phyloP scores from a whole-genome alignment of 2,113 vertebrate species.

The Lophochroa leadbeateri region DNA sequence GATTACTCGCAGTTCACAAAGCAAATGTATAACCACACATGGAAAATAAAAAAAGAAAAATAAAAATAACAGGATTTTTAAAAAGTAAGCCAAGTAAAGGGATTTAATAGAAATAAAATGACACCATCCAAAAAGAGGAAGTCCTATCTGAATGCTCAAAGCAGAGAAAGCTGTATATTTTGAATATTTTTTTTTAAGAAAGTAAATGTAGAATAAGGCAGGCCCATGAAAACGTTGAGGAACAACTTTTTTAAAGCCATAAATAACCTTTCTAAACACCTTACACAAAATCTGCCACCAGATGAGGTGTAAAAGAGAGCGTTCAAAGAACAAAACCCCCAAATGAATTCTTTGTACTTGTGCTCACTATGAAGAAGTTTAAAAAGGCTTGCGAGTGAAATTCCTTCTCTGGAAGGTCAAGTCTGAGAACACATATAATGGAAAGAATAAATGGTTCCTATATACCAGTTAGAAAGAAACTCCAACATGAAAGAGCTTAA shows the following conservation, averaged over 20 bases:
- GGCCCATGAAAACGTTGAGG: not conserved
- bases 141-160: not conserved
- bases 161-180: not conserved
- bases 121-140: not conserved
- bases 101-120: not conserved
- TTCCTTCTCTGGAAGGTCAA: not conserved
- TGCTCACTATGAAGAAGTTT: not conserved
- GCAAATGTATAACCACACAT: not conserved
- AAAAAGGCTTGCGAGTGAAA: not conserved
- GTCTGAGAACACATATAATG: not conserved
- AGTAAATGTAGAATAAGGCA: not conserved
- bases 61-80: not conserved
- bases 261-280: not conserved
- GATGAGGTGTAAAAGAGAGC: not conserved
- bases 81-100: not conserved
- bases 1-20: not conserved
- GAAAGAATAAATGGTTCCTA: conserved; percentile 13
- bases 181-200: not conserved
- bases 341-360: not conserved
- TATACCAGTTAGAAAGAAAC: not conserved
- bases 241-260: not conserved
- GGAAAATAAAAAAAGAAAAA: not conserved
- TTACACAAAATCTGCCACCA: not conserved
- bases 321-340: not conserved
- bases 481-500: not conserved